A percentile compares a stretch with the other conserved stretches of the same genome.
Conservation (phyloP, 2,797 vertebrate genomes). For the Acanthopagrus latus region DNA sequence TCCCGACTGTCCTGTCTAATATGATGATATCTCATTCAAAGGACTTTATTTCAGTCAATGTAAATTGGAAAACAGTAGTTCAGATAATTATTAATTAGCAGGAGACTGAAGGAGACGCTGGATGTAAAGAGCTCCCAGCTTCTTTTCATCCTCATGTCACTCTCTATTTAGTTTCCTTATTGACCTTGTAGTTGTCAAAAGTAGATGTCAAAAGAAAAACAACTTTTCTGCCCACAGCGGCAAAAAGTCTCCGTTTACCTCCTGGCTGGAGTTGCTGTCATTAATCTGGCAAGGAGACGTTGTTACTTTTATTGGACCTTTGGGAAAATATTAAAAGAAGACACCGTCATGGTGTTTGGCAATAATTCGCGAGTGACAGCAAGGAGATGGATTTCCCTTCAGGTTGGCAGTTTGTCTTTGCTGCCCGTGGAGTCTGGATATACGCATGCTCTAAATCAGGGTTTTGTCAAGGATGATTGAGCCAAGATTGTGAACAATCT, state of each 20-base stretch:
- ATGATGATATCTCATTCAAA: constrained; percentile 20
- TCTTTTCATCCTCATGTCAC: constrained; percentile 24
- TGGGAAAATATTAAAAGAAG: constrained; percentile 83
- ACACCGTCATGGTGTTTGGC: constrained; percentile 70
- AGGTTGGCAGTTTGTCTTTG: constrained; percentile 81
- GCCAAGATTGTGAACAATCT: constrained; percentile 66
- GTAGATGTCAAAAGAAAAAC: constrained; percentile 59
- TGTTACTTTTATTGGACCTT: constrained; percentile 75
- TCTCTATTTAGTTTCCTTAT: constrained; percentile 28
- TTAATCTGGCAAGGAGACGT: constrained; percentile 71
- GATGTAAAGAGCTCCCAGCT: constrained; percentile 24
- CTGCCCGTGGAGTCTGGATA: constrained; percentile 67
- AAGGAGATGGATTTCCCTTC: constrained; percentile 81
- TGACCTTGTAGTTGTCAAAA: constrained; percentile 74
- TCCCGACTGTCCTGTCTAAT: constrained; percentile 12
- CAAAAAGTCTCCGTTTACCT: constrained; percentile 58
- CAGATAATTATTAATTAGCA: background rate
- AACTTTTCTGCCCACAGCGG: constrained; percentile 63
- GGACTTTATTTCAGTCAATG: background rate
- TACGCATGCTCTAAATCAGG: constrained; percentile 74
- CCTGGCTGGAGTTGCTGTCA: constrained; percentile 57
- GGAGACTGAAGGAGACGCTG: constrained; percentile 3
- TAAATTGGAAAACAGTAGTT: constrained; percentile 10
- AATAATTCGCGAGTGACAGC: constrained; percentile 81
- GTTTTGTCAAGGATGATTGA: constrained; percentile 84